Conservation (phyloP, 2,113 vertebrate genomes). For the Carlito syrichta region DNA sequence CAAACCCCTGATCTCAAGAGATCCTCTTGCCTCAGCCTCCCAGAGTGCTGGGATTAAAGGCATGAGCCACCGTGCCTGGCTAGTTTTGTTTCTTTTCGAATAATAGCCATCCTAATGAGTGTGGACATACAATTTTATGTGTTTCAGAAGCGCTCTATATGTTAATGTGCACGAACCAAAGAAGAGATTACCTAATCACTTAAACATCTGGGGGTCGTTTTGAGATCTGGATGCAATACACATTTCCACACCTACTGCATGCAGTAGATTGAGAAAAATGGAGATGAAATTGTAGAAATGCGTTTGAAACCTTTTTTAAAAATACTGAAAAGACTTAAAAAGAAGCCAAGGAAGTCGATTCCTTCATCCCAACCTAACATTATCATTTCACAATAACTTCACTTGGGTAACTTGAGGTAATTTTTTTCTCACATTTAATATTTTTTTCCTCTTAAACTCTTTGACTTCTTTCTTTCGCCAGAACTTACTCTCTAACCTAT, state of each 20-base stretch:
- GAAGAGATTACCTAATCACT: not conserved
- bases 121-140: not conserved
- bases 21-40: no score
- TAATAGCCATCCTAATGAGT: not conserved
- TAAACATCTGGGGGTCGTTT: not conserved
- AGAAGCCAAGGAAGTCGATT: not conserved
- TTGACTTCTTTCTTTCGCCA: not conserved
- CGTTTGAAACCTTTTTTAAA: not conserved
- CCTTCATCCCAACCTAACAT: not conserved
- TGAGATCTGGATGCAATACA: not conserved
- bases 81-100: not conserved
- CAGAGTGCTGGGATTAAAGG: no score
- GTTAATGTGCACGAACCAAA: no score
- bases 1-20: no score
- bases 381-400: not conserved
- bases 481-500: accelerated
- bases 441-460: not conserved
- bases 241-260: not conserved
- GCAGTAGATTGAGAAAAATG: not conserved
- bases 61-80: no score
- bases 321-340: not conserved
- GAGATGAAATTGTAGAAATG: not conserved
- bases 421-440: not conserved
- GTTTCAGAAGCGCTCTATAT: not conserved
- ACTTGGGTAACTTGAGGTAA: accelerated